Evolutionary conservation across 92 coral and sea anemone species (phyloP).

Genomic region (Porites divaricata): DNA sequence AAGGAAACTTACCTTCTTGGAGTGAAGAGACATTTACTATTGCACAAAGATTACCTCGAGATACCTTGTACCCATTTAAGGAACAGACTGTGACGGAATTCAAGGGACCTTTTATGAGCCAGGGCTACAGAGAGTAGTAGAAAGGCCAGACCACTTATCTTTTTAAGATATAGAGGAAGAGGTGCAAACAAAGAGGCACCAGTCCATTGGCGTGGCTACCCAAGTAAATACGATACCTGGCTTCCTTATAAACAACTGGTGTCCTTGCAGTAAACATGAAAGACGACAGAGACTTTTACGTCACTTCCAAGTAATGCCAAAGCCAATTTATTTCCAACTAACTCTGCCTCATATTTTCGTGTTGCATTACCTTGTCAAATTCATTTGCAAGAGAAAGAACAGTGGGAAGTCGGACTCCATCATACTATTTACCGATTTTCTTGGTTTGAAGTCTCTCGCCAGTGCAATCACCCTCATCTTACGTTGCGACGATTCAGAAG

Average conservation of each 20-base stretch:
- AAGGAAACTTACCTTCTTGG: no score
- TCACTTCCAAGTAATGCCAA: constrained; percentile 5
- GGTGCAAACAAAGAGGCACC: neutral
- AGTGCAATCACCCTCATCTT: neutral
- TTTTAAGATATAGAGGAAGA: neutral
- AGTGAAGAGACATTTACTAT: no score
- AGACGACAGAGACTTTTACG: neutral
- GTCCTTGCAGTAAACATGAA: constrained; percentile 4
- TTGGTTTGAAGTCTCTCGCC: constrained; percentile 7
- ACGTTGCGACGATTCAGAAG: neutral
- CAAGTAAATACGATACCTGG: constrained; percentile 55
- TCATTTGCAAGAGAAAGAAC: constrained; percentile 32
- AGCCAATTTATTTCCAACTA: neutral
- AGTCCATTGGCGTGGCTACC: no score
- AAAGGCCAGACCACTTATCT: neutral
- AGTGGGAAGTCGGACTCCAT: constrained; percentile 42
- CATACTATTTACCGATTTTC: neutral
- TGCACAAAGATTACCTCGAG: neutral
- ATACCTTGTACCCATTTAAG: constrained; percentile 16
- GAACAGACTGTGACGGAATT: constrained; percentile 3
- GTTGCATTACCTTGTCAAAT: constrained; percentile 51
- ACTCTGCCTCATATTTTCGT: constrained; percentile 17
- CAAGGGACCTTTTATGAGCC: constrained; percentile 42
- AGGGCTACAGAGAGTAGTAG: constrained; percentile 6
- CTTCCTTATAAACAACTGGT: constrained; percentile 9